Conservation (phyloP, 1,140 invertebrate genomes). For the Halictus rubicundus region DNA sequence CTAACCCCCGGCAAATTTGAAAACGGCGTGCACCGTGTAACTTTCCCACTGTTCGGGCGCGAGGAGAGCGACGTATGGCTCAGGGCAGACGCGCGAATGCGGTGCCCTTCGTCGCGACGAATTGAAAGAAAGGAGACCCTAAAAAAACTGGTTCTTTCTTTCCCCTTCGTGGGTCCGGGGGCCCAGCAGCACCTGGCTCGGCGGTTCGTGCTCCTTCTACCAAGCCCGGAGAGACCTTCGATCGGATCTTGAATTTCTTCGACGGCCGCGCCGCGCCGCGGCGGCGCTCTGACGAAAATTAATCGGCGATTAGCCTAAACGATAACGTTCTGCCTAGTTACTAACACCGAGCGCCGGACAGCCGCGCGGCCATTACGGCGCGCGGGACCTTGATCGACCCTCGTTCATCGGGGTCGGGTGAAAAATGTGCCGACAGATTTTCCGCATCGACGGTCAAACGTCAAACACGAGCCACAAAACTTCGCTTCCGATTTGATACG, state of each 20-base stretch:
- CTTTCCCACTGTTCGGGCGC: conserved; percentile 62
- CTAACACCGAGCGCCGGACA: not conserved
- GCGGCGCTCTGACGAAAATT: conserved; percentile 45
- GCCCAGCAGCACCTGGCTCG: conserved; percentile 58
- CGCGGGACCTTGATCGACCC: not conserved
- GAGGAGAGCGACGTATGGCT: conserved; percentile 49
- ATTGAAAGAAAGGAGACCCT: conserved; percentile 67
- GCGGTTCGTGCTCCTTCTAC: conserved; percentile 56
- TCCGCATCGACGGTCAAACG: not conserved
- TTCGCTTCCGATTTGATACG: not conserved
- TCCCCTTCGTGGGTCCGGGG: conserved; percentile 53
- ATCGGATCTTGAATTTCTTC: conserved; percentile 65
- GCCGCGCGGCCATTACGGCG: not conserved
- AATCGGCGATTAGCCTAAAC: conserved; percentile 59
- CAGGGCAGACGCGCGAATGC: conserved; percentile 43
- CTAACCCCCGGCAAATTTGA: conserved; percentile 44
- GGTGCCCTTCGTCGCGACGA: conserved; percentile 66
- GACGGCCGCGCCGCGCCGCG: conserved; percentile 1
- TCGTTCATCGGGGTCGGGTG: not conserved
- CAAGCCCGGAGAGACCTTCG: conserved; percentile 56
- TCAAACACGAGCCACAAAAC: not conserved
- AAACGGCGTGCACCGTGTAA: conserved; percentile 55
- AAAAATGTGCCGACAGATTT: conserved; percentile 21
- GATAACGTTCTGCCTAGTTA: conserved; percentile 53
- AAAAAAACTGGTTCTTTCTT: conserved; percentile 68